Base-by-base conservation (phyloP, 2,113 vertebrate species). In the Vimba vimba region DNA sequence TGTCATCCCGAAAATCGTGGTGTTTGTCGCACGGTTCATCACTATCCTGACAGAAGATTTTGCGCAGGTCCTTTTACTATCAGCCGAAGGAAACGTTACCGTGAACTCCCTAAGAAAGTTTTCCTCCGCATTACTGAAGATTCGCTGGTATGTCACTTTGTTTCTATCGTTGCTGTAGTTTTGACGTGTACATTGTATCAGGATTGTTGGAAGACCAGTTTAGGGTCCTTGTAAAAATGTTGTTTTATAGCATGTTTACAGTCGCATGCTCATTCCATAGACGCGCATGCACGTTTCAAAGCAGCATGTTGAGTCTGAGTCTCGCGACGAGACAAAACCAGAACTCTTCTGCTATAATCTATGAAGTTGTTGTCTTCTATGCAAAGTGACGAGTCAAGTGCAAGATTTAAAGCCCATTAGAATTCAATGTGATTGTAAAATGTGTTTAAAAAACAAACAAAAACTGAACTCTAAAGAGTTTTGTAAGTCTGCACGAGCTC, bases 1-100 rank as follows among this genome's bases (percentile, higher is more conserved):
- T 87, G 78, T 89, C 85, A 89, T 84, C 59, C 75, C 30, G 13
- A 77, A 43, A 75, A 81, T 21, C 66, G 36, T n/a, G 27, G 55
- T 78, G 47, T 55, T 39, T 12, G 75, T 86, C 23, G 60, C 17
- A 21, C 17, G 57, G 33, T 69, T 75, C 17, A 68, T 79, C 36
- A 76, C 68, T 43, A 36, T 17, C 33, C 13, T 21, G 19, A 47
- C 17, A 36, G 23, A 57, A 1, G 55, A 52, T 50, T 45, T 66
- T 19, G 87, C 57, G 76, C 19, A 69, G 86, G 82, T 83, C 86
- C 17, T 43, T 21, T 69, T 43, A 17, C 12, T 19, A 75, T 85
- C 75, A 75, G 15, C 83, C 74, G 84, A 83, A 77, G 71, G 64
- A 82, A 66, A 73, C 74, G 52, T 83, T 79, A 89, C 36, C 79